Conservation (phyloP, 2,888 invertebrate species). For the Drosophila affinis region DNA sequence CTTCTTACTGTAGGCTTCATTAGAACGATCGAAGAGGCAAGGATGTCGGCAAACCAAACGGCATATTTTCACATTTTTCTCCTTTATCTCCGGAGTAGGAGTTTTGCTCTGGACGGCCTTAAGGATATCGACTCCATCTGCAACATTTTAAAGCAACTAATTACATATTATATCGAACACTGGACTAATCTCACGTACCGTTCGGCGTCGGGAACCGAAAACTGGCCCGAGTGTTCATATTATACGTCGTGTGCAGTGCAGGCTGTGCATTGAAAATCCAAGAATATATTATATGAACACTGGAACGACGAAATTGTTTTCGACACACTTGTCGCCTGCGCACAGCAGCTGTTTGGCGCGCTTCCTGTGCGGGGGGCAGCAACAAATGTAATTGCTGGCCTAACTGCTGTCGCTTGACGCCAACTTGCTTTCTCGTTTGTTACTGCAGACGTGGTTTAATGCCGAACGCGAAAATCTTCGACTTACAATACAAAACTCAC, state of each 20-base stretch:
- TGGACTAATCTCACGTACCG: background rate
- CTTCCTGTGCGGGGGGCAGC: background rate
- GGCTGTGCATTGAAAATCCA: background rate
- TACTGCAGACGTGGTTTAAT: background rate
- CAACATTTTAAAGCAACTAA: background rate
- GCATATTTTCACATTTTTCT: conserved; percentile 79
- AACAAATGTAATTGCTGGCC: conserved; percentile 25
- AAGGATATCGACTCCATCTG: background rate
- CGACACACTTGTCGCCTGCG: conserved; percentile 53
- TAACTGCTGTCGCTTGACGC: conserved; percentile 14
- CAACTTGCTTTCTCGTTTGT: background rate
- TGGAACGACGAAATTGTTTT: conserved; percentile 16
- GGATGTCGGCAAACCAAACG: conserved; percentile 76
- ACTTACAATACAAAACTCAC: background rate
- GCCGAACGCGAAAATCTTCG: background rate
- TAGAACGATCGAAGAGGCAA: conserved; percentile 81
- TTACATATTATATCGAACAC: background rate
- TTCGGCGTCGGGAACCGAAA: background rate
- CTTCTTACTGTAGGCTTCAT: conserved; percentile 75
- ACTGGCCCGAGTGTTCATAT: conserved; percentile 19
- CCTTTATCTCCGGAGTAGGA: conserved; percentile 73
- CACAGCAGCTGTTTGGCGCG: conserved; percentile 69
- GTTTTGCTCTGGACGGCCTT: conserved; percentile 43
- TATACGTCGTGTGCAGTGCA: no score
- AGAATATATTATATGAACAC: background rate